Conservation (phyloP, 2,113 vertebrate species). For the Lophotis ruficrista region DNA sequence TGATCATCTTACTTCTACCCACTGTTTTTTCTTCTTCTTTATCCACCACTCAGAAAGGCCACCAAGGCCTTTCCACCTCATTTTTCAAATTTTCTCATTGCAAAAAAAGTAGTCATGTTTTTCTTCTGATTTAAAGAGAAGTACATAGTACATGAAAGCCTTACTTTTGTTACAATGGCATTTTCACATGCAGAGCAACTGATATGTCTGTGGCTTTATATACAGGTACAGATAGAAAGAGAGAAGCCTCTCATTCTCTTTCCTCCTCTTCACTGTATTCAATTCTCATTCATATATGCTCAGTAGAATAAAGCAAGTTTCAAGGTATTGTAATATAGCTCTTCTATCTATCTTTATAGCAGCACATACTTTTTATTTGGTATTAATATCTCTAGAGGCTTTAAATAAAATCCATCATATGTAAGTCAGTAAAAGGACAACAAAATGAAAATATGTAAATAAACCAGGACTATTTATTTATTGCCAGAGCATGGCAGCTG, state of each 20-base stretch:
- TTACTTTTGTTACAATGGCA: not conserved
- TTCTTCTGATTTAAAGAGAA: not conserved
- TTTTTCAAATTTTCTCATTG: not conserved
- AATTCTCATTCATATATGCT: slow-evolving; percentile 6
- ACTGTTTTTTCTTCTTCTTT: not conserved
- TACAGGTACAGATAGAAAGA: not conserved
- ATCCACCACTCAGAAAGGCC: not conserved
- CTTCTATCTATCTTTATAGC: not conserved
- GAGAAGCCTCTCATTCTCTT: not conserved
- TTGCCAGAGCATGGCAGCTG: not conserved
- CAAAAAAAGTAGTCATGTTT: not conserved
- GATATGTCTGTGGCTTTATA: not conserved
- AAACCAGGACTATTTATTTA: slow-evolving; percentile 18
- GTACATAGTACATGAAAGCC: not conserved
- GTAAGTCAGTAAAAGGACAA: not conserved
- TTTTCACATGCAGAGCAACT: not conserved
- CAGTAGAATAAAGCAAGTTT: not conserved
- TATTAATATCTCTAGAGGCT: not conserved
- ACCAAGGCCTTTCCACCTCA: not conserved
- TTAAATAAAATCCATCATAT: slow-evolving; percentile 4
- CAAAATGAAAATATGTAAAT: slow-evolving; percentile 41
- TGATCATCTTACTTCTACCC: not conserved
- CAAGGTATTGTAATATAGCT: not conserved
- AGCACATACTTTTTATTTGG: not conserved
- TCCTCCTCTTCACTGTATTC: not conserved